Evolutionary conservation across 2,113 vertebrate genomes (phyloP).

Genomic region (Oncorhynchus clarkii): DNA sequence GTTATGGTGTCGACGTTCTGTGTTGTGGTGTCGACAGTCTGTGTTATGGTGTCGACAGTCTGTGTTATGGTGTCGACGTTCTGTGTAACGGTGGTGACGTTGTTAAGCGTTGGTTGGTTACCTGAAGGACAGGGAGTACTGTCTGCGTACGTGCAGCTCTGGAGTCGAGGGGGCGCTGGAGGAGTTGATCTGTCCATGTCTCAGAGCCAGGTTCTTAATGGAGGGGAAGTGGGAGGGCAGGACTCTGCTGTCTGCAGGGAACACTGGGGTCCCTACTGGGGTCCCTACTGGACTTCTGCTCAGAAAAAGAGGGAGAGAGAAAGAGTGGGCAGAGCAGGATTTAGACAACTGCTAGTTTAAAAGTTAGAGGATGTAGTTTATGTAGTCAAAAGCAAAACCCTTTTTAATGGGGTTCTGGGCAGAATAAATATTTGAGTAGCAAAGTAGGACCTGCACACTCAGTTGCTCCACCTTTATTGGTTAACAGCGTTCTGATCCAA

Average conservation of each 20-base stretch:
- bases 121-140: conserved; percentile 82
- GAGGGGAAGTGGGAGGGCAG: conserved; percentile 65
- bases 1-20: background rate
- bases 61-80: background rate
- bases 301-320: background rate
- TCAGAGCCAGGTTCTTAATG: conserved; percentile 63
- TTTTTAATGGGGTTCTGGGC: background rate
- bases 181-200: conserved; percentile 67
- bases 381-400: background rate
- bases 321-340: background rate
- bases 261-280: conserved; percentile 39
- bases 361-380: background rate
- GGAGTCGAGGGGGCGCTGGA: conserved; percentile 83
- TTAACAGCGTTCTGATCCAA: background rate
- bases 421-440: background rate
- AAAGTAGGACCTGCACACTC: background rate
- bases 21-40: too few relatives aligned
- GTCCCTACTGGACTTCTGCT: conserved; percentile 72
- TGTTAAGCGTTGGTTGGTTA: conserved; percentile 35
- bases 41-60: too few relatives aligned
- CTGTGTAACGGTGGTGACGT: background rate
- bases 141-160: conserved; percentile 76
- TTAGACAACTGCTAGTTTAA: background rate
- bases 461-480: background rate
- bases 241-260: conserved; percentile 46